A percentile compares a stretch with the other conserved stretches of the same genome.
Evolutionary conservation across 2,888 invertebrate species (phyloP).

Genomic region (Thecophora atra): DNA sequence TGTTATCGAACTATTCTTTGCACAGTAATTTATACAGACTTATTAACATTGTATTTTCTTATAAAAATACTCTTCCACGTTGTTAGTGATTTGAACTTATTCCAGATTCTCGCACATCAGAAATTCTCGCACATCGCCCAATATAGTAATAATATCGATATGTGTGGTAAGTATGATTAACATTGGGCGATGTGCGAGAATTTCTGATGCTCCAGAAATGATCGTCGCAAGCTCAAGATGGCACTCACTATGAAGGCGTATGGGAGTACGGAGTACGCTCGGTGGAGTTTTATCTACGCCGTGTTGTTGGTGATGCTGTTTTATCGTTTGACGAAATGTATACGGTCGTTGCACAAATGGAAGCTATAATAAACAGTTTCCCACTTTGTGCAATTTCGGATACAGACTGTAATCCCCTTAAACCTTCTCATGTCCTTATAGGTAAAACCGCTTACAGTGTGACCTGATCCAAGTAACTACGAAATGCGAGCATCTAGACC

Average conservation of each 20-base stretch:
- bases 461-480: slow-evolving; percentile 35
- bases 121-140: too few species aligned
- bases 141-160: too few species aligned
- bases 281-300: slow-evolving; percentile 45
- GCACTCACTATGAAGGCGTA: slow-evolving; percentile 41
- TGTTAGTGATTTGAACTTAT: too few species aligned
- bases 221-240: slow-evolving; percentile 24
- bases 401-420: slow-evolving; percentile 37
- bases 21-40: too few species aligned
- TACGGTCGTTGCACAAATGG: slow-evolving; percentile 42
- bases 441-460: slow-evolving; percentile 37
- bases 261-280: slow-evolving; percentile 42
- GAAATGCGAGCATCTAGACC: slow-evolving; percentile 32
- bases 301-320: slow-evolving; percentile 45
- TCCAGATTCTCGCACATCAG: too few species aligned
- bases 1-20: too few species aligned
- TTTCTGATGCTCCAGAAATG: slow-evolving; percentile 32
- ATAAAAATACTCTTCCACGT: too few species aligned
- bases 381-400: slow-evolving; percentile 35
- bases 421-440: slow-evolving; percentile 40
- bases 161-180: too few species aligned
- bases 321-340: slow-evolving; percentile 51
- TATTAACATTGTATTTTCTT: too few species aligned
- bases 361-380: slow-evolving; percentile 41
- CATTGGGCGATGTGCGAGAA: slow-evolving; percentile 35